Evolutionary conservation across 2,113 vertebrate genomes (phyloP).

Genomic region (Hippoglossus stenolepis): DNA sequence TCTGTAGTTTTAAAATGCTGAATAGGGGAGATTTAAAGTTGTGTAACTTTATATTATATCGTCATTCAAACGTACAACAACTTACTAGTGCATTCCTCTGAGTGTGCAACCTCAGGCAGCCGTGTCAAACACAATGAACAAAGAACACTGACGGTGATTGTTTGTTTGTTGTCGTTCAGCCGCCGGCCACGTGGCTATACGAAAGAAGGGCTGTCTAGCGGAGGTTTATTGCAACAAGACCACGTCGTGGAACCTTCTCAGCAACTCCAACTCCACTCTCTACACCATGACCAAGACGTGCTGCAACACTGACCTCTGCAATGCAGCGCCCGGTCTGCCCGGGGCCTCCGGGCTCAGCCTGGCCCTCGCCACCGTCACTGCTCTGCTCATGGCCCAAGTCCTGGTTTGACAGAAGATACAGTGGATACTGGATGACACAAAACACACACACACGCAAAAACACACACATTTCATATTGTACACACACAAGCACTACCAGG

Average conservation of each 20-base stretch:
- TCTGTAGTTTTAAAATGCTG: too few relatives aligned
- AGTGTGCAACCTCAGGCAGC: not conserved
- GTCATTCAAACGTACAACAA: not conserved
- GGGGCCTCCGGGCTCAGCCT: conserved; percentile 46
- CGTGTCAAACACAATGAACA: not conserved
- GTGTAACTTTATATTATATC: not conserved
- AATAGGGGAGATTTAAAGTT: too few relatives aligned
- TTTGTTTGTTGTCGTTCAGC: conserved; percentile 8
- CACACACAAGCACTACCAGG: conserved; percentile 11
- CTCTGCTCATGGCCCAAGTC: conserved; percentile 61
- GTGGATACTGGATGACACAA: not conserved
- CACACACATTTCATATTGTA: not conserved
- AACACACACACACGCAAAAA: not conserved
- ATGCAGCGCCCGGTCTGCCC: conserved; percentile 54
- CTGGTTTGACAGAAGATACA: conserved; percentile 61
- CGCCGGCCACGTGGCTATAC: conserved; percentile 16
- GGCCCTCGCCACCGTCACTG: conserved; percentile 51
- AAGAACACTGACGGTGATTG: not conserved
- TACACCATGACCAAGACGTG: conserved; percentile 75
- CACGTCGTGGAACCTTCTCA: fast-evolving
- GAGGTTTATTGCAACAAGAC: conserved; percentile 54
- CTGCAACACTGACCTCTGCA: conserved; percentile 80
- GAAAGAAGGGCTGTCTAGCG: conserved; percentile 75
- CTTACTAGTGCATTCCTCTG: not conserved
- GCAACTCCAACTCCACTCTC: not conserved